Conservation (phyloP, 2,888 invertebrate species). For the Polydrusus tereticollis region DNA sequence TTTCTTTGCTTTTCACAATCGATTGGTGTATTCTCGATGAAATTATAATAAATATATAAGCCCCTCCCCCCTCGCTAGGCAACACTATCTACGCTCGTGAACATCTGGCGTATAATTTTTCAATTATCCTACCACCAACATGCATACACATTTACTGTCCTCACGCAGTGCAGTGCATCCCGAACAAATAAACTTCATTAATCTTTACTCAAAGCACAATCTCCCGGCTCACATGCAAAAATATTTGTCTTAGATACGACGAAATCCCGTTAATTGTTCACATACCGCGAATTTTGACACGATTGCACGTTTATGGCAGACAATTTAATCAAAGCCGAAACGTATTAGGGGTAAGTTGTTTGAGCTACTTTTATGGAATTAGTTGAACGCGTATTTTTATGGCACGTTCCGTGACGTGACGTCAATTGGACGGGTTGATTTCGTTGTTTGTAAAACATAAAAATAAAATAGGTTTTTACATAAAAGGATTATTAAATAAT, state of each 20-base stretch:
- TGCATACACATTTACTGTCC: too few species aligned
- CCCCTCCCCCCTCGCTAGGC: too few species aligned
- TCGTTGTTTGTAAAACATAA: slow-evolving; percentile 29
- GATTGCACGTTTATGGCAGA: slow-evolving; percentile 40
- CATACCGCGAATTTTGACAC: slow-evolving; percentile 28
- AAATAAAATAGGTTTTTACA: slow-evolving; percentile 22
- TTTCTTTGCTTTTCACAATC: too few species aligned
- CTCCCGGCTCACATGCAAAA: neutral
- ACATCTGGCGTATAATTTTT: too few species aligned
- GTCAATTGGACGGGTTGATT: slow-evolving; percentile 34
- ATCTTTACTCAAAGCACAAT: neutral
- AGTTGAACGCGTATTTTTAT: slow-evolving; percentile 37
- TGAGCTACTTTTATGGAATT: slow-evolving; percentile 43
- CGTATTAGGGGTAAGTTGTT: slow-evolving; percentile 40
- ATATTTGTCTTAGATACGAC: slow-evolving; percentile 33
- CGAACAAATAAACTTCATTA: neutral
- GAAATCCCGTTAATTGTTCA: slow-evolving; percentile 36
- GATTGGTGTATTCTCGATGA: too few species aligned
- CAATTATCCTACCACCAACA: too few species aligned
- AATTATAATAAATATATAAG: too few species aligned
- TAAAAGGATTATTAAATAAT: slow-evolving; percentile 4
- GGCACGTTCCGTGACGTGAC: slow-evolving; percentile 37
- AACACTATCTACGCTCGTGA: too few species aligned
- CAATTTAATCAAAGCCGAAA: slow-evolving; percentile 37
- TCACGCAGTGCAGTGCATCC: too few species aligned